Evolutionary conservation across 1,140 invertebrate species (phyloP), one percentile per base, ranked within the genome.

Genomic region (Drosophila aff.): DNA sequence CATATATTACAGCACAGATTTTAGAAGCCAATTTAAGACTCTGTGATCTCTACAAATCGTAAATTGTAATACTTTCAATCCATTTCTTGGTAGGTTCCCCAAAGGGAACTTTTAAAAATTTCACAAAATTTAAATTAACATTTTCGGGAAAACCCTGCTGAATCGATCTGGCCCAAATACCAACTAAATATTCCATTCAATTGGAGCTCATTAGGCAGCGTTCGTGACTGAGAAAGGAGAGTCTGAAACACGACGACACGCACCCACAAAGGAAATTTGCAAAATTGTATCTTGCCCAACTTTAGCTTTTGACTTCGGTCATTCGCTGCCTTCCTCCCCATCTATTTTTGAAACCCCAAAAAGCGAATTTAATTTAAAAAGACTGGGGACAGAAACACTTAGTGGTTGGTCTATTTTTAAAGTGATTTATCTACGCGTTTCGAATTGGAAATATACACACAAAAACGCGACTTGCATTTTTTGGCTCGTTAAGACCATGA

Each of bases 391-490:
- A 52, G 4, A 77, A 53, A 73, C 52, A 53, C 44, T 78, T 68
- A 57, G 53, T 50, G 61, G 28, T 69, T 81, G 79, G 67, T 78
- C 79, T 82, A 82, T 74, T 78, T 82, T 67, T 65, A 33, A 64
- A 67, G 7, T n/a, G 65, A 64, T 67, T 62, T 62, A 31, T 53
- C 16, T 52, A 65, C 60, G 66, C 66, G n/a, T 9, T 49, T 69
- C 26, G 61, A 64, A 69, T 69, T 16, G 18, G 3, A 47, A 67
- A 63, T 59, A 61, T 26, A 26, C 8, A 50, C 23, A 16, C 44
- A 46, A 15, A 21, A 63, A 68, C 36, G 58, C 65, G 44, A 41
- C 26, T 18, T 63, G 65, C 46, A 61, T 61, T 49, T 61, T 23
- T 49, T 11, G 28, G 18, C 11, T 53, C 26, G 46, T 53, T 61